These are phyloP conservation scores for Ormyrus rosae DNA, from an alignment of 2,888 invertebrate genomes.

Conservation along the genomic window DNA sequence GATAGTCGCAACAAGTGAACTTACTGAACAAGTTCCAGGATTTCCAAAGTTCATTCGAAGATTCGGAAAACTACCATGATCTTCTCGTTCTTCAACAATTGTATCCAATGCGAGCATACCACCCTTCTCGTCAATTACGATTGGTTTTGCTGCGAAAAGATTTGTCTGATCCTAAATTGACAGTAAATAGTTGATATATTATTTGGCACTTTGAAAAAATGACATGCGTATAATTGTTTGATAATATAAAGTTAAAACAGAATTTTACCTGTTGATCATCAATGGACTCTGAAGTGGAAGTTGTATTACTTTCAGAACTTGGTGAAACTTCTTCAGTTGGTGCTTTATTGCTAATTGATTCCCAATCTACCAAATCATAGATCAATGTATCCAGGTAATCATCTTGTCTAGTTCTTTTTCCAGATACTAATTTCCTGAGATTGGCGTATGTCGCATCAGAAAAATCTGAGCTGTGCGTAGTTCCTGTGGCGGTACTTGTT, in stretches of 20 bases:
- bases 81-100: constrained; percentile 79
- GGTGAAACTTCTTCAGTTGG: constrained; percentile 34
- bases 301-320: constrained; percentile 42
- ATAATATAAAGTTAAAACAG: neutral
- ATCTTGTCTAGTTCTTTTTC: constrained; percentile 67
- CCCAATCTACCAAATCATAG: constrained; percentile 75
- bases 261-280: constrained; percentile 58
- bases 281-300: constrained; percentile 43
- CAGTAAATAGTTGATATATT: constrained; percentile 54
- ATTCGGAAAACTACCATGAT: constrained; percentile 65
- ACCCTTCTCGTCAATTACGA: constrained; percentile 78
- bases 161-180: constrained; percentile 61
- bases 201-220: neutral
- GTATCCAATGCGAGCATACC: constrained; percentile 76
- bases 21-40: constrained; percentile 74
- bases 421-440: constrained; percentile 59
- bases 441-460: constrained; percentile 66
- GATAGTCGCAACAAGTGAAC: constrained; percentile 81
- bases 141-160: constrained; percentile 79
- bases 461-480: constrained; percentile 79
- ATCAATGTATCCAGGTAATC: constrained; percentile 79
- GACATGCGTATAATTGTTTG: neutral
- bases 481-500: constrained; percentile 77
- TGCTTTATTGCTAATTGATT: constrained; percentile 57
- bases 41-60: constrained; percentile 68